These are phyloP conservation scores for Diadema setosum DNA, from an alignment of 35 echinoderm and acorn worm species.

Conservation along the genomic window DNA sequence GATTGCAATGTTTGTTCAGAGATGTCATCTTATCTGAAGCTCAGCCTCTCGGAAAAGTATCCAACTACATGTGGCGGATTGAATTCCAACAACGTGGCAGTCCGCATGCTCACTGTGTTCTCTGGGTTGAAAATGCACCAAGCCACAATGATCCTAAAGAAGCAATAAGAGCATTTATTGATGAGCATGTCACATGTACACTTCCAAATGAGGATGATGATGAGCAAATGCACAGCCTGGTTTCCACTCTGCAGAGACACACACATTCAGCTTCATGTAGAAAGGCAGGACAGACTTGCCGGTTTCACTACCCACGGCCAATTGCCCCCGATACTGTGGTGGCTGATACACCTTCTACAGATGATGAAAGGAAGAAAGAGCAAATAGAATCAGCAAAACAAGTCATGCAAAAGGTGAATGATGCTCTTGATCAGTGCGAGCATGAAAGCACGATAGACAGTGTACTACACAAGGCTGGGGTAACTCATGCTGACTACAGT, in stretches of 20 bases:
- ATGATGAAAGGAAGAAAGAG: neutral
- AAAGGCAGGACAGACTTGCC: constrained; percentile 1
- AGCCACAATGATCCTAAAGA: constrained; percentile 9
- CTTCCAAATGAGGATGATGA: constrained; percentile 24
- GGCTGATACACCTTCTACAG: neutral
- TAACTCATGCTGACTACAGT: constrained; percentile 67
- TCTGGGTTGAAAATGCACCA: constrained; percentile 62
- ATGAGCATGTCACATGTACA: constrained; percentile 42
- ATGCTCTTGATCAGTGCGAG: neutral
- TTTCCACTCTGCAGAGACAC: constrained; percentile 33
- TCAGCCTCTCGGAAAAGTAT: constrained; percentile 21
- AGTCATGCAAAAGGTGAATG: neutral
- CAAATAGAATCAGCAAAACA: neutral
- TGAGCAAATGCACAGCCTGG: constrained; percentile 21
- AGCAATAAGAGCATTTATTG: constrained; percentile 17
- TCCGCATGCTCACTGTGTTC: constrained; percentile 47
- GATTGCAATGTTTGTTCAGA: constrained; percentile 24
- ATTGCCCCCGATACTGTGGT: neutral
- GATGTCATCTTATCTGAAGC: constrained; percentile 34
- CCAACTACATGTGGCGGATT: constrained; percentile 43
- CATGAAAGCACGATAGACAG: neutral
- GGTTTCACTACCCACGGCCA: constrained; percentile 26
- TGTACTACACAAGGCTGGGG: constrained; percentile 13
- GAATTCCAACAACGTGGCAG: constrained; percentile 58
- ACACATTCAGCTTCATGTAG: constrained; percentile 32